A percentile compares a stretch with the other conserved stretches of the same genome.
These are phyloP conservation scores for Myathropa florea DNA, from an alignment of 2,888 invertebrate genomes.

Conservation along the genomic window DNA sequence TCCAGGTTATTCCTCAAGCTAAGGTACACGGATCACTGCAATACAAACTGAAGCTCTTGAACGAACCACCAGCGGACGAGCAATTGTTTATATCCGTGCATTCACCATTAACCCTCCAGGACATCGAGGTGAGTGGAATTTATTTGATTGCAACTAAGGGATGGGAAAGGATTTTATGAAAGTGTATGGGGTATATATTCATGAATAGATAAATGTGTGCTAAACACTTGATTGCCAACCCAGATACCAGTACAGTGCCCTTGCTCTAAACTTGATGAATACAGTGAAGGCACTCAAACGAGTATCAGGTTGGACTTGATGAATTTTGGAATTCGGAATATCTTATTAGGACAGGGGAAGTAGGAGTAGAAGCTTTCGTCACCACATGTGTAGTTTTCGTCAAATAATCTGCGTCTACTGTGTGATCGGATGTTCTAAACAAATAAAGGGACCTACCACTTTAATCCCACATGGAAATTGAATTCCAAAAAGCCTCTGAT, in stretches of 20 bases:
- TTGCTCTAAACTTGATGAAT: too few species aligned
- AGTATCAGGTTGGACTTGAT: too few species aligned
- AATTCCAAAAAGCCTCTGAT: too few species aligned
- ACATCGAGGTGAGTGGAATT: constrained; percentile 77
- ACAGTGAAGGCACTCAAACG: too few species aligned
- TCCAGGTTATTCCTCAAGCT: constrained; percentile 76
- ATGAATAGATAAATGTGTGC: constrained; percentile 12
- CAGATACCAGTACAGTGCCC: not conserved
- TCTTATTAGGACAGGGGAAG: too few species aligned
- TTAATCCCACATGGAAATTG: too few species aligned
- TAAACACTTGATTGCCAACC: constrained; percentile 24
- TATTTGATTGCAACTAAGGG: constrained; percentile 51
- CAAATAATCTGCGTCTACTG: too few species aligned
- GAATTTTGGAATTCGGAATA: too few species aligned
- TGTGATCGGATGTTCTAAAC: too few species aligned
- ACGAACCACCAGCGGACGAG: constrained; percentile 76
- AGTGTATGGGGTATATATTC: not conserved
- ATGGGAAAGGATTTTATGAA: not conserved
- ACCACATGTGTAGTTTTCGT: too few species aligned
- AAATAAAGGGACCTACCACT: too few species aligned
- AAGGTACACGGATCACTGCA: constrained; percentile 78
- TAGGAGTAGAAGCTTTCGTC: too few species aligned
- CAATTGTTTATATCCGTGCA: constrained; percentile 77
- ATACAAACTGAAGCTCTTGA: constrained; percentile 77
- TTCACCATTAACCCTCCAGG: constrained; percentile 79